A percentile compares a stretch with the other conserved stretches of the same genome.
Conservation (phyloP, 1,140 invertebrate species). For the Hyphantria cunea region DNA sequence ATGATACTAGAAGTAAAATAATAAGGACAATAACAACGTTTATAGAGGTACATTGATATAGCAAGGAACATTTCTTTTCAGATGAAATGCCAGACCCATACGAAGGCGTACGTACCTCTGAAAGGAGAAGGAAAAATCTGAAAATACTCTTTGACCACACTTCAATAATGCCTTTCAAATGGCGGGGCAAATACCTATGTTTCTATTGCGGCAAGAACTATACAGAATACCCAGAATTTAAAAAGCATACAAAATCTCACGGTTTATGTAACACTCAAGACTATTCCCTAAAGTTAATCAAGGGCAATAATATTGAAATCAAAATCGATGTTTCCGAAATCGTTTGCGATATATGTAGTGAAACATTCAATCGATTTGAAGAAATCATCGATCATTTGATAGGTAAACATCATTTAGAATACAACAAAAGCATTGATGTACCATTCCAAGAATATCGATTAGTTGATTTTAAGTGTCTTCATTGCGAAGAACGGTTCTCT, state of each 20-base stretch:
- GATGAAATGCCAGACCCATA: slow-evolving; percentile 56
- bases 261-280: slow-evolving; percentile 52
- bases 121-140: slow-evolving; percentile 62
- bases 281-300: slow-evolving; percentile 55
- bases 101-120: slow-evolving; percentile 54
- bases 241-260: slow-evolving; percentile 63
- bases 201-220: slow-evolving; percentile 65
- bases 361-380: slow-evolving; percentile 48
- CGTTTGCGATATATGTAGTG: slow-evolving; percentile 56
- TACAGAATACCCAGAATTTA: slow-evolving; percentile 53
- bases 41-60: slow-evolving; percentile 39
- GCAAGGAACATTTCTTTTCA: slow-evolving; percentile 69
- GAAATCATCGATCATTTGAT: slow-evolving; percentile 64
- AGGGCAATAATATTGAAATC: slow-evolving; percentile 55
- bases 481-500: slow-evolving; percentile 52
- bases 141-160: slow-evolving; percentile 71
- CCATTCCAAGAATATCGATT: slow-evolving; percentile 56
- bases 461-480: slow-evolving; percentile 49
- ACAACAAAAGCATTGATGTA: slow-evolving; percentile 55
- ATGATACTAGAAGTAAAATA: not conserved
- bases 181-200: slow-evolving; percentile 61
- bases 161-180: slow-evolving; percentile 70
- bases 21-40: slow-evolving; percentile 32
- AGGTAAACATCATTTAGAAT: slow-evolving; percentile 56
- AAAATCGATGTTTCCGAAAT: slow-evolving; percentile 68